Conservation (phyloP, 2,888 invertebrate genomes). For the Tribolium freemani region DNA sequence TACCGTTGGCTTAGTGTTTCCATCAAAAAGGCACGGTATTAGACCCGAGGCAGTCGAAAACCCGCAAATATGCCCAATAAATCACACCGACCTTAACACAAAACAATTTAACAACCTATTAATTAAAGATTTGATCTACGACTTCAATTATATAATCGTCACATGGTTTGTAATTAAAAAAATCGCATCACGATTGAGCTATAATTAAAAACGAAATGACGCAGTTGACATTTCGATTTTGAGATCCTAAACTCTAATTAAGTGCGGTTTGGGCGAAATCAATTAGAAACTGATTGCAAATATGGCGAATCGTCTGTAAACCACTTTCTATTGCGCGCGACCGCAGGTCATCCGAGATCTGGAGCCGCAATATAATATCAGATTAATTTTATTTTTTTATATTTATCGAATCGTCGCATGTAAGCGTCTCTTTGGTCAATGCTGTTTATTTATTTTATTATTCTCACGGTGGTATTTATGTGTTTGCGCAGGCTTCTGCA, state of each 20-base stretch:
- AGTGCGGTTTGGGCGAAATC: constrained; percentile 14
- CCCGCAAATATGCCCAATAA: constrained; percentile 25
- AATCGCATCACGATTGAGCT: constrained; percentile 11
- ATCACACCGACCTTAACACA: constrained; percentile 19
- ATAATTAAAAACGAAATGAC: constrained; percentile 23
- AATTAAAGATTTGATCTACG: constrained; percentile 32
- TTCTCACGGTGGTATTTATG: constrained; percentile 52
- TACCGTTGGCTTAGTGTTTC: constrained; percentile 24
- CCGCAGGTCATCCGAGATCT: constrained; percentile 49
- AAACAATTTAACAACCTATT: constrained; percentile 26
- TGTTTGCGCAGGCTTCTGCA: constrained; percentile 47
- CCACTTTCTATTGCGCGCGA: constrained; percentile 4
- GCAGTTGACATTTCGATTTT: constrained; percentile 14
- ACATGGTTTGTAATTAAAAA: constrained; percentile 27
- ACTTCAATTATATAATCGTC: constrained; percentile 34
- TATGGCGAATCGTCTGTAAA: constrained; percentile 11
- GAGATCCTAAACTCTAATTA: constrained; percentile 9
- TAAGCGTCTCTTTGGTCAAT: constrained; percentile 47
- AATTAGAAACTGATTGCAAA: constrained; percentile 12
- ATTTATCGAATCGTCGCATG: constrained; percentile 56
- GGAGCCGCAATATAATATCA: constrained; percentile 54
- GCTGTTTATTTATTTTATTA: constrained; percentile 56
- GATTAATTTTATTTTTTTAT: constrained; percentile 54
- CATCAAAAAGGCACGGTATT: constrained; percentile 11
- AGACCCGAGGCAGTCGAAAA: constrained; percentile 17